These are phyloP conservation scores for Malurus elegans DNA, from an alignment of 2,113 vertebrate species.

Conservation along the genomic window DNA sequence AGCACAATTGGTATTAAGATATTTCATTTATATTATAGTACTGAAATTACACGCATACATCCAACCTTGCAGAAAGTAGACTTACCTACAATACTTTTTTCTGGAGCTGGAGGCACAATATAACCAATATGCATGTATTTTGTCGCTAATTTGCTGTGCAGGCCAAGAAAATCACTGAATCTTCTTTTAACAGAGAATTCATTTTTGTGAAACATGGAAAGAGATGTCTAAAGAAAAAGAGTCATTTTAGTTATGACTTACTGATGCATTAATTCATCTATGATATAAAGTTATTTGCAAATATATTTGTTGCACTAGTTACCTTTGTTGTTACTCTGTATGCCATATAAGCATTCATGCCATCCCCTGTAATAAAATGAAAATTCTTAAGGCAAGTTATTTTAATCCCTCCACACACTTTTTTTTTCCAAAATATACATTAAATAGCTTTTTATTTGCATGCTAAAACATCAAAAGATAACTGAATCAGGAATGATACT, in stretches of 20 bases:
- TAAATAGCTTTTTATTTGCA: neutral
- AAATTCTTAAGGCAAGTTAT: neutral
- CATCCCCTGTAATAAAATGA: constrained; percentile 79
- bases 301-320: neutral
- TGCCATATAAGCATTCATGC: constrained; percentile 95
- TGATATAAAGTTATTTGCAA: neutral
- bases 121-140: constrained; percentile 92
- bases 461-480: neutral
- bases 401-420: neutral
- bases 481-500: neutral
- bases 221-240: constrained; percentile 78
- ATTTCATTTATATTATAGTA: neutral
- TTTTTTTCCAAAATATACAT: neutral
- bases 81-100: constrained; percentile 96
- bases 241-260: neutral
- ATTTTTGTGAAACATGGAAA: constrained; percentile 82
- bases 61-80: neutral
- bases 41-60: neutral
- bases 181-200: constrained; percentile 90
- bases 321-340: constrained; percentile 92
- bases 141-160: constrained; percentile 91
- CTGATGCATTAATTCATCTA: neutral
- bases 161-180: constrained; percentile 94
- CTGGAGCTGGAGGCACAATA: constrained; percentile 90
- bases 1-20: neutral